Base-by-base conservation (phyloP, 2,797 vertebrate genomes). In the Acrocephalus scirpaceus region DNA sequence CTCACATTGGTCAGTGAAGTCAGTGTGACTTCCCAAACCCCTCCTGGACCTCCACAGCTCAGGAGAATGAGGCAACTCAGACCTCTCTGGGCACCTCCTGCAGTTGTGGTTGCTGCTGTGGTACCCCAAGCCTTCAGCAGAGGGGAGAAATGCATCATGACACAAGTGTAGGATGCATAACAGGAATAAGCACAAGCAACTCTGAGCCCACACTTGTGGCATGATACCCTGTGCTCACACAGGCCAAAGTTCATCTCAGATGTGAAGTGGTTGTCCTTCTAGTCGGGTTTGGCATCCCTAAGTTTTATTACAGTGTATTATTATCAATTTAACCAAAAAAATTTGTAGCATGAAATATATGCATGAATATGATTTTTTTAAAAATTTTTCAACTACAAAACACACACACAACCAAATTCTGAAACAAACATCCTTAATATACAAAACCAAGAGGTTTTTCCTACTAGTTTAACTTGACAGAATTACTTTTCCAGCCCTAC, bases 381-480 rank as follows among this genome's bases (percentile, higher is more conserved):
- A n/a, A n/a, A n/a, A 1, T 54, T 74, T 92, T 78, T 72, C n/a
- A 80, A 18, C 26, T 51, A 47, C 30, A 69, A 86, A 79, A 76
- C 16, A 50, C 16, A 38, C 13, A 38, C 29, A 12, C 10, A 32
- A 40, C 9, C 17, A 32, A 72, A 90, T 56, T 75, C 61, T 84
- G 81, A 94, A 96, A 91, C 92, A 78, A 56, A 56, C 88, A 95
- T 75, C 45, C 74, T 87, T 80, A 58, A 77, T 61, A 86, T 69
- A 80, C 26, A 73, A 91, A 94, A 18, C 13, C 21, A 71, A 57
- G 8, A 21, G 45, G 11, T 61, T 92, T 78, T 50, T 65, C 38
- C 42, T 86, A 15, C 19, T 40, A 25, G 9, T 50, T 89, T 67
- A 70, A 75, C 23, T 45, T 18, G 17, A 32, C 4, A 14, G 26